A percentile compares a stretch with the other conserved stretches of the same genome.
These are phyloP conservation scores for Brachylomia viminalis DNA, from an alignment of 2,888 invertebrate genomes.

Conservation along the genomic window DNA sequence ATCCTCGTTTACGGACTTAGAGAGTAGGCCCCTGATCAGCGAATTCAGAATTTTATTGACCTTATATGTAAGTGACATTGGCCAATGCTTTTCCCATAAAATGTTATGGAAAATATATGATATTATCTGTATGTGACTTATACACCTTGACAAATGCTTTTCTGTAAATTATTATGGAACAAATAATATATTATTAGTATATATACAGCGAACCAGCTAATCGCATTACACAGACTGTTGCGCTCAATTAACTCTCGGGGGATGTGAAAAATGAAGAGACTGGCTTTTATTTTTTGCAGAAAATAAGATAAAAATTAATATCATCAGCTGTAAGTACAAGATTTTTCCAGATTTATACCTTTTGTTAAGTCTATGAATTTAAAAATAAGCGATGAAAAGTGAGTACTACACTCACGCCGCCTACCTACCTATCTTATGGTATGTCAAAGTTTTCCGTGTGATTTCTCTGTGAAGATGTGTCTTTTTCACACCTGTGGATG, in stretches of 20 bases:
- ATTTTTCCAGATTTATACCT: not conserved
- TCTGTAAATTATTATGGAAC: not conserved
- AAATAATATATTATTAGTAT: not conserved
- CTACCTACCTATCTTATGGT: not conserved
- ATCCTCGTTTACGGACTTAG: no score
- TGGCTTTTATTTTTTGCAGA: not conserved
- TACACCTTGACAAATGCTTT: not conserved
- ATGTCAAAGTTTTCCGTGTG: not conserved
- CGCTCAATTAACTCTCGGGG: slow-evolving; percentile 31
- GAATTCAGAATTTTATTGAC: no score
- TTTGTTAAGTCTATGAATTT: not conserved
- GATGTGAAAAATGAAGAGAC: slow-evolving; percentile 9
- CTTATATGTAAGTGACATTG: no score
- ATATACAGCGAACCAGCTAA: slow-evolving; percentile 9
- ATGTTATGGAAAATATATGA: not conserved
- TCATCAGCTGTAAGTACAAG: no score
- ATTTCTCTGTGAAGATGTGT: not conserved
- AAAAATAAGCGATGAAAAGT: not conserved
- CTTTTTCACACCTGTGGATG: not conserved
- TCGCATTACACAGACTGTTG: slow-evolving; percentile 21
- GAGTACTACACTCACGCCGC: not conserved
- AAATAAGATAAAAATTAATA: no score
- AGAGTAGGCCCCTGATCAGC: no score
- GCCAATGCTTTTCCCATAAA: not conserved
- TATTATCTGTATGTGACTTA: not conserved